Conservation (phyloP, 2,797 vertebrate species). For the Anas georgica region DNA sequence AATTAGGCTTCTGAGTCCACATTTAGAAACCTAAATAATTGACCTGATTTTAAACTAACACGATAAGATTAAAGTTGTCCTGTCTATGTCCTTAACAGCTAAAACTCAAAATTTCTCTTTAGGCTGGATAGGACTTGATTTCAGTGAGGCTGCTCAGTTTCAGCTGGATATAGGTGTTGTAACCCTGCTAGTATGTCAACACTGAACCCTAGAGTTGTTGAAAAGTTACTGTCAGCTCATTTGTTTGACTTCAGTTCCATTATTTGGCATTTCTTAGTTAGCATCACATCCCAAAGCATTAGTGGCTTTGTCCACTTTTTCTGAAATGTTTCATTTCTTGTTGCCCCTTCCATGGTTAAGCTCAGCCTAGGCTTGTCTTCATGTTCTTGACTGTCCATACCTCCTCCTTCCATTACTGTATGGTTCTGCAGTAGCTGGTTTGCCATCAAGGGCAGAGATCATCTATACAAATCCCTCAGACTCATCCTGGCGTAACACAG, state of each 20-base stretch:
- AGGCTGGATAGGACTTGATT: not conserved
- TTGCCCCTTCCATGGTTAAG: not conserved
- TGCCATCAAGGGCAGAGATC: not conserved
- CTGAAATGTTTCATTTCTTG: not conserved
- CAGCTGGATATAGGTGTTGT: not conserved
- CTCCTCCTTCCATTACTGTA: not conserved
- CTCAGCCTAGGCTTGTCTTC: not conserved
- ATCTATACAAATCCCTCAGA: not conserved
- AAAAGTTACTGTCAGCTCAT: not conserved
- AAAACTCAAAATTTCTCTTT: not conserved
- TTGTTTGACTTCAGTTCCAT: not conserved
- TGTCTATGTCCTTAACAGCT: not conserved
- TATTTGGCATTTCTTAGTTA: not conserved
- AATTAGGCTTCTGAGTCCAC: not conserved
- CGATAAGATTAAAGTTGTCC: not conserved
- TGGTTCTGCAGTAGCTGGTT: not conserved
- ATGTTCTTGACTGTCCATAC: not conserved
- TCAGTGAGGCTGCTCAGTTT: not conserved
- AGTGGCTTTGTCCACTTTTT: not conserved
- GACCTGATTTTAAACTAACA: conserved; percentile 34
- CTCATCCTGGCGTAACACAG: accelerated
- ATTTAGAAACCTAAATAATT: conserved; percentile 6
- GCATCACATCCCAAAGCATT: not conserved
- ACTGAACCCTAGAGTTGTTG: not conserved
- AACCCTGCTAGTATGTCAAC: not conserved